Base-by-base conservation (phyloP, 30 jellyfish, hydroid and myxozoan species). In the Cassiopea xamachana region DNA sequence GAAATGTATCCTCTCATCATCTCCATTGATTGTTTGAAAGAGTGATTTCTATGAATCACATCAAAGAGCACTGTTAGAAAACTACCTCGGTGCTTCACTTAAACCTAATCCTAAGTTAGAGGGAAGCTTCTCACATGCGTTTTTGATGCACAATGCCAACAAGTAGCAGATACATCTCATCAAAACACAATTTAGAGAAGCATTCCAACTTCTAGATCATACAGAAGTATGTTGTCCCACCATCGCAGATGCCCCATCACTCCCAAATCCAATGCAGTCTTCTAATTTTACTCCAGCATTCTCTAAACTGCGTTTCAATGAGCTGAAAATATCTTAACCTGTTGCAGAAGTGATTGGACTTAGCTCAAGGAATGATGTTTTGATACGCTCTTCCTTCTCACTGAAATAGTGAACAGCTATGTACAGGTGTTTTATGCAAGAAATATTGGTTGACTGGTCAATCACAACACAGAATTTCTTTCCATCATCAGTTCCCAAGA, bases 211-310 rank as follows among this genome's bases (percentile, higher is more conserved):
- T 79, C 93, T 84, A 7, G 96, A 69, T 90, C 98, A 92, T 50
- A 91, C 93, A 18, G 97, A 91, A 84, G 78, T 86, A 13, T 86
- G 81, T 51, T 85, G 86, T 43, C 97, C 97, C 7, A 88, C 90
- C 98, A 87, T 92, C 59, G 10, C 82, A 13, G 96, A 61, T 73
- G 97, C 97, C 14, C 97, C 91, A 87, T 88, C 97, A 27, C 87
- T 49, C 47, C 76, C 93, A 73, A 27, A 82, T 64, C 85, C 89
- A 48, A 82, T 49, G 50, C 93, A 73, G 87, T 90, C 87, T 73
- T 69, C 80, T 14, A 82, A 47, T 48, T 69, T 90, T 49, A 82
- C 48, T n/a, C 84, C 85, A n/a, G 46, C 5, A 43, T 71, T 64
- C 77, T 39, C 80, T 17, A 90, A 62, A 49, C 93, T 81, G 14